A percentile compares a stretch with the other conserved stretches of the same genome.
These are phyloP conservation scores for Sebastes ruberrimus DNA, from an alignment of 2,797 vertebrate species.

Conservation along the genomic window DNA sequence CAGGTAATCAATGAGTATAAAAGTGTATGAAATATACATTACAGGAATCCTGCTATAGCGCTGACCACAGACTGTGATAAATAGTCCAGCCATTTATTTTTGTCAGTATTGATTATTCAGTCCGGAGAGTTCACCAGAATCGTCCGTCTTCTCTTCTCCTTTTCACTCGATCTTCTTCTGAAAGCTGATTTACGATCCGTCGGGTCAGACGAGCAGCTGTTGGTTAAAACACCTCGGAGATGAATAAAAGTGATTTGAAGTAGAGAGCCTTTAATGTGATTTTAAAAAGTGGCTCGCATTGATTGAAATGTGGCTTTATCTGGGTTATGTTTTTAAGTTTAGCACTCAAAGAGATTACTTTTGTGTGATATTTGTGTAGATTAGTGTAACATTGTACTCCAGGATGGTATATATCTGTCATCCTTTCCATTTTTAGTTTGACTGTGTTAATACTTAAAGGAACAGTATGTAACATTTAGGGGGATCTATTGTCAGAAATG, in stretches of 20 bases:
- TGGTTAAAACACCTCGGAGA: conserved; percentile 62
- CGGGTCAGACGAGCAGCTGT: conserved; percentile 63
- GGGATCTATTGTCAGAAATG: no score
- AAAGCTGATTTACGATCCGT: conserved; percentile 66
- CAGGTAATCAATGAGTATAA: conserved; percentile 83
- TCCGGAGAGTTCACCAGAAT: conserved; percentile 67
- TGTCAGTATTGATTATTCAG: conserved; percentile 80
- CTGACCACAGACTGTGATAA: conserved; percentile 64
- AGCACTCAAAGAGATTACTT: conserved; percentile 3
- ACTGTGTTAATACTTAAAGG: not conserved
- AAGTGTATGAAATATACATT: conserved; percentile 83
- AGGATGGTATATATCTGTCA: not conserved
- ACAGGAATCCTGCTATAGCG: conserved; percentile 46
- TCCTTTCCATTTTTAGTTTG: not conserved
- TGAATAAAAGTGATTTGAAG: conserved; percentile 44
- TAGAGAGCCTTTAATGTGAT: conserved; percentile 44
- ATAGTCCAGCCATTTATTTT: conserved; percentile 73
- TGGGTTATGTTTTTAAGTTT: not conserved
- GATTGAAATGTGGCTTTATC: conserved; percentile 8
- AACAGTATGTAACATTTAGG: no score
- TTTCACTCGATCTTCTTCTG: conserved; percentile 57
- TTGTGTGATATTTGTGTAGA: not conserved
- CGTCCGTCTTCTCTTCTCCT: conserved; percentile 68
- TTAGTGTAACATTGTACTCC: not conserved
- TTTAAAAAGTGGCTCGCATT: conserved; percentile 19